Evolutionary conservation across 2,113 vertebrate genomes (phyloP).

Genomic region (Alouatta palliata): DNA sequence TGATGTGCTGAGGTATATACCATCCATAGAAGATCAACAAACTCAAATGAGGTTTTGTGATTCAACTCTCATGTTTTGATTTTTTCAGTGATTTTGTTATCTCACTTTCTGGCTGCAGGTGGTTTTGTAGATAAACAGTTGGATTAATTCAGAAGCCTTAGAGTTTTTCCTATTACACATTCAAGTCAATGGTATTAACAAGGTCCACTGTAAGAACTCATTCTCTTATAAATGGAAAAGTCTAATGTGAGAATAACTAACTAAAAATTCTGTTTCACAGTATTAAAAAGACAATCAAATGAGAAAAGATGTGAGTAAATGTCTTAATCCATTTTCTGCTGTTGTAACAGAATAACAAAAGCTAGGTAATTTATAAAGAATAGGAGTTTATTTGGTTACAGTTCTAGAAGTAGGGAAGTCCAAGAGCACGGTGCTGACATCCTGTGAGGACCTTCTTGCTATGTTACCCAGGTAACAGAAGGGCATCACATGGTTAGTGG

Average conservation of each 20-base stretch:
- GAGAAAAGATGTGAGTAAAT: background rate
- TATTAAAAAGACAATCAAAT: slow-evolving; percentile 4
- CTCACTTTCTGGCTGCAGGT: slow-evolving; percentile 31
- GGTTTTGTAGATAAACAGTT: slow-evolving; percentile 56
- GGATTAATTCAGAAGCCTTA: slow-evolving; percentile 33
- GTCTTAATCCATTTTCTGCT: background rate
- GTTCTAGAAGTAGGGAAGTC: background rate
- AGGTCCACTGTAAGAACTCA: background rate
- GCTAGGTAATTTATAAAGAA: background rate
- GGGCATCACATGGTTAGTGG: background rate
- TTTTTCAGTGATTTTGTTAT: slow-evolving; percentile 56
- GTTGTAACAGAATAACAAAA: background rate
- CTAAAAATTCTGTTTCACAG: slow-evolving; percentile 23
- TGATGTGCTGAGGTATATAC: slow-evolving; percentile 42
- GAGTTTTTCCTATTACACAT: background rate
- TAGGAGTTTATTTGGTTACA: background rate
- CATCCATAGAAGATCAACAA: slow-evolving; percentile 54
- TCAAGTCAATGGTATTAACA: slow-evolving; percentile 9
- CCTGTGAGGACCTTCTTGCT: background rate
- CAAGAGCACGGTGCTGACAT: background rate
- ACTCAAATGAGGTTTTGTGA: slow-evolving; percentile 67
- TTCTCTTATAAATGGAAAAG: background rate
- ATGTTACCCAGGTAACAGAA: background rate
- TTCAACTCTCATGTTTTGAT: slow-evolving; percentile 53
- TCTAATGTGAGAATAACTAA: background rate